Evolutionary conservation across 1,140 invertebrate species (phyloP).

Genomic region (Mycetomoellerius zeteki): DNA sequence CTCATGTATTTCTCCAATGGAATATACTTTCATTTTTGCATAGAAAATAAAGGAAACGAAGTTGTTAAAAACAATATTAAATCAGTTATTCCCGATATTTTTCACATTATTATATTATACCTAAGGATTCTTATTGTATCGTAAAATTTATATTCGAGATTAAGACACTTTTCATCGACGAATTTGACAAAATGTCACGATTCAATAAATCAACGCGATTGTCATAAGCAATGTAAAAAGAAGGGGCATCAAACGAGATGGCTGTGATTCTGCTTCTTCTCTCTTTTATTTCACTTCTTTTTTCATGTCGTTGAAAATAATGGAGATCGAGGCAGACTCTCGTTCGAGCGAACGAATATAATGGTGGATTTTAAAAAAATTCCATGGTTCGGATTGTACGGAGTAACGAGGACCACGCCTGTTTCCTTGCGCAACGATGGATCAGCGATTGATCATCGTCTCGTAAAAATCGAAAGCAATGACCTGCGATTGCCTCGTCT

Average conservation of each 20-base stretch:
- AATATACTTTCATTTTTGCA: neutral
- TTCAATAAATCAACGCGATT: conserved; percentile 49
- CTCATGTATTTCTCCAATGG: neutral
- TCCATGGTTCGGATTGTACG: conserved; percentile 26
- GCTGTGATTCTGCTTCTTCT: conserved; percentile 28
- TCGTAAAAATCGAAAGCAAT: conserved; percentile 53
- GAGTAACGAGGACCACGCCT: conserved; percentile 54
- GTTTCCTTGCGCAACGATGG: conserved; percentile 35
- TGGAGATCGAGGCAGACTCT: conserved; percentile 15
- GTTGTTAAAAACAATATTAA: neutral
- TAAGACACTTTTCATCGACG: neutral
- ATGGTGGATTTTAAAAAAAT: conserved; percentile 61
- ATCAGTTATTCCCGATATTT: neutral
- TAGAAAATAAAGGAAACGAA: neutral
- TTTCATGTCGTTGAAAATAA: conserved; percentile 63
- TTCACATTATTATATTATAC: neutral
- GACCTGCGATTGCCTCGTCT: conserved; percentile 13
- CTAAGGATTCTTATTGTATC: neutral
- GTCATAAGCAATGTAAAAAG: conserved; percentile 54
- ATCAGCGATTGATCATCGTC: conserved; percentile 45
- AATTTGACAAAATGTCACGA: conserved; percentile 62
- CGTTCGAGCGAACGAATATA: conserved; percentile 62
- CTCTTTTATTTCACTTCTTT: conserved; percentile 29
- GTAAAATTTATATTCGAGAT: conserved; percentile 29
- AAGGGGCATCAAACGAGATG: neutral